Percentiles rank a stretch among this genome's conserved stretches.
phyloP scores from a whole-genome alignment of 2,113 vertebrate species.

The Tychaedon coryphoeus region DNA sequence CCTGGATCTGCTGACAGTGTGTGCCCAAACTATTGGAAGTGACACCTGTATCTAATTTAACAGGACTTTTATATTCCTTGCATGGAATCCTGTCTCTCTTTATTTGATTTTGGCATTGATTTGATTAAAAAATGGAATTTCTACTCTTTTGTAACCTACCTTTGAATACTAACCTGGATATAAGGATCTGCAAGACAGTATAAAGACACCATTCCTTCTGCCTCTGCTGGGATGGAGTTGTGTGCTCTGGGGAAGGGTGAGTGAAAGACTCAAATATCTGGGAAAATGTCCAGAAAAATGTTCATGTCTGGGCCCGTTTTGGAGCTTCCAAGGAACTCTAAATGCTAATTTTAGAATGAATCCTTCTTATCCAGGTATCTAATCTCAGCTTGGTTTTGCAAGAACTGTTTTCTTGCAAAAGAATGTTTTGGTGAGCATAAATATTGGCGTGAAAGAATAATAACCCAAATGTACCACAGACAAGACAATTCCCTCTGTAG shows the following conservation, averaged over 20 bases:
- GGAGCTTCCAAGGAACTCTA: not conserved
- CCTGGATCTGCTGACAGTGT: not conserved
- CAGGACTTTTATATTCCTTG: not conserved
- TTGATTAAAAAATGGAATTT: not conserved
- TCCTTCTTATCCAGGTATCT: not conserved
- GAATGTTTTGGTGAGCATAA: not conserved
- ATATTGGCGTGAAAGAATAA: not conserved
- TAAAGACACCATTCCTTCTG: not conserved
- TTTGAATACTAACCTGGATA: not conserved
- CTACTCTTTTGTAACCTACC: not conserved
- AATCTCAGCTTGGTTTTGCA: not conserved
- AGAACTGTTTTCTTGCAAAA: not conserved
- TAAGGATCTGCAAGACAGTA: not conserved
- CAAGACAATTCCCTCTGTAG: not conserved
- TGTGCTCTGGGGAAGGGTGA: not conserved
- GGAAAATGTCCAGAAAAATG: not conserved
- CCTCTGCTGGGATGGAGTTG: not conserved
- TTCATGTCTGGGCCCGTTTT: not conserved
- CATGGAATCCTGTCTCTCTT: not conserved
- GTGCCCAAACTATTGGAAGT: not conserved
- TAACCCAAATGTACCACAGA: not conserved
- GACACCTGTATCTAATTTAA: not conserved
- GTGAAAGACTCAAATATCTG: not conserved
- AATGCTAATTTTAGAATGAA: not conserved
- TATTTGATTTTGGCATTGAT: not conserved